phyloP scores from a whole-genome alignment of 1,140 invertebrate genomes.

The Formica selysi region DNA sequence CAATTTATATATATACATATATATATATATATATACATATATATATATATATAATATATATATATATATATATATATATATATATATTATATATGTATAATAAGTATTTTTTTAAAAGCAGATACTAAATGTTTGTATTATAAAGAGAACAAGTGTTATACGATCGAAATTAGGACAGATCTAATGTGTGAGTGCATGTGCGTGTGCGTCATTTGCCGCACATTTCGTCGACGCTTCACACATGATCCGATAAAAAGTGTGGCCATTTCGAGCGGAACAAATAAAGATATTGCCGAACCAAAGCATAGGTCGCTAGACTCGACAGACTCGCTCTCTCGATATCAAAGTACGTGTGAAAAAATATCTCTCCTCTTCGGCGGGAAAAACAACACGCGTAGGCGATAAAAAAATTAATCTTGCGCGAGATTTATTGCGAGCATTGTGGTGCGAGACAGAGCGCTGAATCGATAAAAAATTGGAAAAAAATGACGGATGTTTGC shows the following conservation, averaged over 20 bases:
- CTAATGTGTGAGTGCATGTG: neutral
- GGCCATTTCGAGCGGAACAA: constrained; percentile 4
- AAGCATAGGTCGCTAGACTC: neutral
- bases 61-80: no score
- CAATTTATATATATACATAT: no score
- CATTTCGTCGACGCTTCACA: neutral
- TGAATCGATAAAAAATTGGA: constrained; percentile 43
- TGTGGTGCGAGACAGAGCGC: constrained; percentile 12
- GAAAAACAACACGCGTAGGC: constrained; percentile 5
- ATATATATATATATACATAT: no score
- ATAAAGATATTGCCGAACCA: neutral
- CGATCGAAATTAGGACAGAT: constrained; percentile 9
- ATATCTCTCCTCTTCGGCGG: constrained; percentile 9
- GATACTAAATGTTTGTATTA: neutral
- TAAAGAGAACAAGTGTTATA: neutral
- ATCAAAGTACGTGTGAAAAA: constrained; percentile 38
- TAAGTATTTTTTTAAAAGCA: no score
- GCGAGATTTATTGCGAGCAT: constrained; percentile 38
- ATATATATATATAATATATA: no score
- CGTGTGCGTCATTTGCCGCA: neutral
- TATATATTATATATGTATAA: no score
- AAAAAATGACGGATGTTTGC: constrained; percentile 18
- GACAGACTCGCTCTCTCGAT: neutral
- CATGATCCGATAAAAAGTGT: neutral
- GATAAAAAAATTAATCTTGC: constrained; percentile 47